phyloP scores from a whole-genome alignment of 2,113 vertebrate species.

The Prinia subflava region DNA sequence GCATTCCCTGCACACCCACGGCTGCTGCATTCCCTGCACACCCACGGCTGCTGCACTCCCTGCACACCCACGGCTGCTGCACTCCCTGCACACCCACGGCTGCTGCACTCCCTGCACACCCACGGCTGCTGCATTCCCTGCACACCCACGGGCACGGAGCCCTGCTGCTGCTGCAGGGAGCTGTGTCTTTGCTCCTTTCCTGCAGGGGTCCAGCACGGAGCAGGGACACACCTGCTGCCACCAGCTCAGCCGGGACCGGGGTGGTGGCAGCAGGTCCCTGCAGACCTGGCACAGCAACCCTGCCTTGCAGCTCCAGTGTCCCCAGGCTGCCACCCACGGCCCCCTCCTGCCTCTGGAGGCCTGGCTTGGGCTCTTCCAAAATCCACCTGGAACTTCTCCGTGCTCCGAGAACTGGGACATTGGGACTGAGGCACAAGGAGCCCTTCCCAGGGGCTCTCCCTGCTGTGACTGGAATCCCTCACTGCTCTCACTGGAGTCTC shows the following conservation, averaged over 20 bases:
- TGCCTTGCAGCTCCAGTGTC: not conserved
- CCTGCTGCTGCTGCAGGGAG: not conserved
- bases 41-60: not conserved
- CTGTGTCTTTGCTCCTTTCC: rapidly evolving
- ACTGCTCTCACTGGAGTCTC: no score
- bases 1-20: not conserved
- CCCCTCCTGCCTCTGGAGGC: not conserved
- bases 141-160: rapidly evolving
- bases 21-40: not conserved
- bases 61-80: not conserved
- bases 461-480: no score
- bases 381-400: not conserved
- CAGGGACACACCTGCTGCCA: not conserved
- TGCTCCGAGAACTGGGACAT: rapidly evolving
- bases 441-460: not conserved
- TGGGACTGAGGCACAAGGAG: not conserved
- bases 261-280: not conserved
- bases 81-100: not conserved
- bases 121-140: rapidly evolving
- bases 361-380: not conserved
- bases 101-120: not conserved
- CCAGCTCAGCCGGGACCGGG: not conserved
- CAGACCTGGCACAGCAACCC: not conserved
- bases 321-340: not conserved
- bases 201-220: not conserved